Conservation (phyloP, 2,888 invertebrate species). For the Drosophila kanekoi region DNA sequence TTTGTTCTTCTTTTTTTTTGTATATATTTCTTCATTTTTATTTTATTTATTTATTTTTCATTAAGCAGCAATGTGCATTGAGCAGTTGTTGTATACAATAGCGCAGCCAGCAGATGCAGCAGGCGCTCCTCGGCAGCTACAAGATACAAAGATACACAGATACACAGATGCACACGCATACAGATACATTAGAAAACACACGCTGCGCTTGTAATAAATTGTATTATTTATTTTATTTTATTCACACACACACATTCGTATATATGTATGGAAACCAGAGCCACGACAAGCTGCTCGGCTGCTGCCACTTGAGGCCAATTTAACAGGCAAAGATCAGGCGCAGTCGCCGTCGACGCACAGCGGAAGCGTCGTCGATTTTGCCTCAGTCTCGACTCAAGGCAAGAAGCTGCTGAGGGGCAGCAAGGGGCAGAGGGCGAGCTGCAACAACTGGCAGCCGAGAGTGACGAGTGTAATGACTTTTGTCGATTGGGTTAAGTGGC, state of each 20-base stretch:
- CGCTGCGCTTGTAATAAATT: constrained; percentile 72
- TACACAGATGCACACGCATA: constrained; percentile 28
- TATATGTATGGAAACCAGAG: constrained; percentile 6
- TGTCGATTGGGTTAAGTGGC: constrained; percentile 84
- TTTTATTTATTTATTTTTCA: constrained; percentile 78
- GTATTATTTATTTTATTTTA: constrained; percentile 81
- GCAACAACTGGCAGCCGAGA: constrained; percentile 40
- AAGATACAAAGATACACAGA: constrained; percentile 24
- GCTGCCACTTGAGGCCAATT: constrained; percentile 69
- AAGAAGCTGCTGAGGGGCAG: constrained; percentile 25
- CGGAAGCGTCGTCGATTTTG: constrained; percentile 70
- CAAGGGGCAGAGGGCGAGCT: constrained; percentile 3
- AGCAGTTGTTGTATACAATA: constrained; percentile 50
- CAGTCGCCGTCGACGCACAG: constrained; percentile 54
- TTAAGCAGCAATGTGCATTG: constrained; percentile 55
- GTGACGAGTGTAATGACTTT: constrained; percentile 84
- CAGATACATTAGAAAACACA: constrained; percentile 52
- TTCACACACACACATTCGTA: constrained; percentile 37
- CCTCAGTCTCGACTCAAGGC: constrained; percentile 22
- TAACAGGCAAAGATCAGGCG: constrained; percentile 58
- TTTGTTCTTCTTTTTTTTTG: constrained; percentile 33
- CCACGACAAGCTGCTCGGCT: constrained; percentile 19
- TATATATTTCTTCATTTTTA: constrained; percentile 72
- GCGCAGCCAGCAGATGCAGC: constrained; percentile 53
- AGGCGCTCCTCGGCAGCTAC: constrained; percentile 2